Conservation (phyloP, 30 jellyfish, hydroid and myxozoan species). For the Aurelia coerulea region DNA sequence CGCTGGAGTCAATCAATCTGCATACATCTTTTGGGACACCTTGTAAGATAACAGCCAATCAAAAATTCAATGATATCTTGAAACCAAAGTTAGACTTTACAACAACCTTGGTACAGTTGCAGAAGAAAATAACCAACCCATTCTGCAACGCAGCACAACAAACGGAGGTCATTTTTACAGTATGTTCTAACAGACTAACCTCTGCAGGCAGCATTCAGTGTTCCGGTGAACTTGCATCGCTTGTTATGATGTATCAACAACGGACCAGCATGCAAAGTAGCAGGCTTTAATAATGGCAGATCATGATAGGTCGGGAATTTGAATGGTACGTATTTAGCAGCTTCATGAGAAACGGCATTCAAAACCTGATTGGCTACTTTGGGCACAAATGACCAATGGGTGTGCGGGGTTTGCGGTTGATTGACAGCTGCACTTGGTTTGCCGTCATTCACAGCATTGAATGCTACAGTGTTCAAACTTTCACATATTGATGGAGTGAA, state of each 20-base stretch:
- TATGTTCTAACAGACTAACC: slow-evolving; percentile 1
- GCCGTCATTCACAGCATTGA: slow-evolving; percentile 61
- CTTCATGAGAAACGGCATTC: slow-evolving; percentile 30
- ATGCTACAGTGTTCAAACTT: slow-evolving; percentile 75
- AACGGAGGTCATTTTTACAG: not conserved
- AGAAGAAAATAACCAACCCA: too few relatives aligned
- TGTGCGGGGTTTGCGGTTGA: not conserved
- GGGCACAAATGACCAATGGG: slow-evolving; percentile 45
- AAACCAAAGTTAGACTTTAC: too few relatives aligned
- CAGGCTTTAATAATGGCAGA: not conserved
- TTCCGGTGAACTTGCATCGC: slow-evolving; percentile 17
- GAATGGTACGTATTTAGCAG: slow-evolving; percentile 36
- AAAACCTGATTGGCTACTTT: slow-evolving; percentile 51
- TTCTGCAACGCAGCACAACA: not conserved
- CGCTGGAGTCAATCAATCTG: too few relatives aligned
- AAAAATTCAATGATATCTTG: not conserved
- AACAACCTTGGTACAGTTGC: too few relatives aligned
- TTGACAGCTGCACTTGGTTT: not conserved
- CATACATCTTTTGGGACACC: too few relatives aligned
- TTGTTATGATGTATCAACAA: not conserved
- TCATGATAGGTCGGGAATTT: slow-evolving; percentile 10
- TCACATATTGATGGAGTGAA: slow-evolving; percentile 77
- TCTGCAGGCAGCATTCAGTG: slow-evolving; percentile 36
- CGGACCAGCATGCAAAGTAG: not conserved
- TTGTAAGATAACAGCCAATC: too few relatives aligned